Base-by-base conservation (phyloP, 1,140 invertebrate genomes). In the Drosophila kohkoa region DNA sequence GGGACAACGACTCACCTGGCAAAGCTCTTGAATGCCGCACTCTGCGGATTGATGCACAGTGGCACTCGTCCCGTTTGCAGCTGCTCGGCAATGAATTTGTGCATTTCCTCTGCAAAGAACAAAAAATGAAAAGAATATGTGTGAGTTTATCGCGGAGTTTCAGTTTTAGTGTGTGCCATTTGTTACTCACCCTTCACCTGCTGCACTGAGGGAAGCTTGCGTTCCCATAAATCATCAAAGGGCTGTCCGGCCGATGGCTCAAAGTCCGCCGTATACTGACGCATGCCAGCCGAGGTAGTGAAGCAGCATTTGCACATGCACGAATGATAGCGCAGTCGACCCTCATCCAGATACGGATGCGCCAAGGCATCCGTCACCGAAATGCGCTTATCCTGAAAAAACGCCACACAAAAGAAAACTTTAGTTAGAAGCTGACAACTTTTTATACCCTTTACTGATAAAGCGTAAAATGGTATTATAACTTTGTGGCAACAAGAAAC, bases 241-340 rank as follows among this genome's bases (percentile, higher is more conserved):
- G 96, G 95, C 92, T 96, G 95, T 32, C 96, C 94, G 49, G 98
- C 97, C 52, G 96, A 95, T 11, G 98, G 98, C 93, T 99, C 99
- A 88, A 99, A 97, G 92, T 99, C 98, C 32, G 95, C 94, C 62
- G 97, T 97, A 93, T 98, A 99, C 92, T 98, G 97, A 68, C 98
- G 94, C 71, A 94, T 94, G 13, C 95, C 95, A 72, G 94, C 94
- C 38, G 95, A 95, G 65, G 95, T 95, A 80, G 95, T 96, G 92
- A 96, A 97, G 94, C 99, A 99, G 93, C 99, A 99, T 89, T 97
- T 97, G 94, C 99, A 99, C 99, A 99, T 99, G 93, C 99, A 99
- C 46, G 99, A 99, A 93, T 99, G 99, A 94, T 99, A 99, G 82
- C 99, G 95, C 75, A 99, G 94, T 78, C 99, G 95, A 54, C 99